Conservation (phyloP, 2,888 invertebrate species). For the Pyrgus malvae region DNA sequence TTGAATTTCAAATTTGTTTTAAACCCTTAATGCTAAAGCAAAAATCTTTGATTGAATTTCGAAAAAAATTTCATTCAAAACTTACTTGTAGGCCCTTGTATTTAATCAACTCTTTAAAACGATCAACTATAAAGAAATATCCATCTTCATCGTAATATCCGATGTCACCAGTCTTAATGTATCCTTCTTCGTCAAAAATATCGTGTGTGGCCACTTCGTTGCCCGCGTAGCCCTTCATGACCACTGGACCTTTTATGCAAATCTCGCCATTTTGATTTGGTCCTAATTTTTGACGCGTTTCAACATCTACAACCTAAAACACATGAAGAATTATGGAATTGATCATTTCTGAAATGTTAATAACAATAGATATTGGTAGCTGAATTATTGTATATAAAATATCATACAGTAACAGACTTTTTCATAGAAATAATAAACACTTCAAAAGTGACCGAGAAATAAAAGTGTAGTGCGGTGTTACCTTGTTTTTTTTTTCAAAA, state of each 20-base stretch:
- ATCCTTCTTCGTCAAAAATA: conserved; percentile 57
- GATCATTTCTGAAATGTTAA: no score
- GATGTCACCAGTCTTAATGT: conserved; percentile 61
- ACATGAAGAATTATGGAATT: not conserved
- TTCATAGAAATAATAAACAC: no score
- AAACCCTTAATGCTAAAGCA: no score
- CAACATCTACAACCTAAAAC: conserved; percentile 62
- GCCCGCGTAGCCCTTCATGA: conserved; percentile 59
- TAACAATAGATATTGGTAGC: no score
- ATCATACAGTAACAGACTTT: no score
- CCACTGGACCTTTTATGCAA: conserved; percentile 52
- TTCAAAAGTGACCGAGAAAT: no score
- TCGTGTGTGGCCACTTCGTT: conserved; percentile 48
- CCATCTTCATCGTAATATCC: conserved; percentile 65
- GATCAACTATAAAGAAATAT: conserved; percentile 60
- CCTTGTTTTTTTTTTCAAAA: no score
- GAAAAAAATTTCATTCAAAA: no score
- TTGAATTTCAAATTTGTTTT: no score
- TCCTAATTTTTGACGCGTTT: conserved; percentile 48
- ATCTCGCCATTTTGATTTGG: conserved; percentile 54
- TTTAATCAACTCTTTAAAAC: conserved; percentile 65
- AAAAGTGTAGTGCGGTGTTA: no score
- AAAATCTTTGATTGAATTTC: no score
- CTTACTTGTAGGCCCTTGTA: conserved; percentile 55
- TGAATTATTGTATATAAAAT: no score